phyloP scores from a whole-genome alignment of 2,888 invertebrate genomes.

The Dryadula phaetusa region DNA sequence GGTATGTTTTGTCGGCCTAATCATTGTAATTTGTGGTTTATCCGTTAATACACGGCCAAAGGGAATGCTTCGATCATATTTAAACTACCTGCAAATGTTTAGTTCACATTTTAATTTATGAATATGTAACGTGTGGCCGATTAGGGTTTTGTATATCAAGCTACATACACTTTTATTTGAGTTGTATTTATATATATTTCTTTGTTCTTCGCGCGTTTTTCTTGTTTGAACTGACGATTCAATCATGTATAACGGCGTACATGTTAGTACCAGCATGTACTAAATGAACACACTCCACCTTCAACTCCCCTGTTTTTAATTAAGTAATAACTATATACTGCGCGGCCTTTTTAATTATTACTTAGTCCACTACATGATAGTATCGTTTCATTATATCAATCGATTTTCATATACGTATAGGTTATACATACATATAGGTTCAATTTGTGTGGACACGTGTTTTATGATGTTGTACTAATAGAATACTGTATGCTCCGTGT shows the following conservation, averaged over 20 bases:
- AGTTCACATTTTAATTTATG: neutral
- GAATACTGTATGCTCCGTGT: too few species aligned
- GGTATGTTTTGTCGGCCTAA: constrained; percentile 6
- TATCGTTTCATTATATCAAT: constrained; percentile 15
- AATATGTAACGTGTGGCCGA: neutral
- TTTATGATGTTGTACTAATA: neutral
- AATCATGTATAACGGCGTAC: too few species aligned
- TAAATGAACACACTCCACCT: constrained; percentile 5
- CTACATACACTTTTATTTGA: too few species aligned
- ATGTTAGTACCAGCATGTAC: neutral
- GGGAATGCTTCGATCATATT: neutral
- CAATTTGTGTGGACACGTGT: neutral
- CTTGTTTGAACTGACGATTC: too few species aligned
- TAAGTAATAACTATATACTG: constrained; percentile 22
- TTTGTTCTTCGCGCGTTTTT: too few species aligned
- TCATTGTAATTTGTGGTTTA: constrained; percentile 26
- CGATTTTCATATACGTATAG: too few species aligned
- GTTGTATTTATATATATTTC: too few species aligned
- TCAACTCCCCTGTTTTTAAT: constrained; percentile 19
- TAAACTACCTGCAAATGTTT: neutral
- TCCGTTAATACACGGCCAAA: constrained; percentile 13
- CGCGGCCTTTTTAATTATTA: constrained; percentile 22
- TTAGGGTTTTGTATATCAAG: too few species aligned
- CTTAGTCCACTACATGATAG: constrained; percentile 11
- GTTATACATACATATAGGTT: neutral